Percentiles rank a stretch among this genome's conserved stretches.
These are phyloP conservation scores for Hydrozoanthus gracilis DNA, from an alignment of 92 coral and sea anemone genomes.

Conservation along the genomic window DNA sequence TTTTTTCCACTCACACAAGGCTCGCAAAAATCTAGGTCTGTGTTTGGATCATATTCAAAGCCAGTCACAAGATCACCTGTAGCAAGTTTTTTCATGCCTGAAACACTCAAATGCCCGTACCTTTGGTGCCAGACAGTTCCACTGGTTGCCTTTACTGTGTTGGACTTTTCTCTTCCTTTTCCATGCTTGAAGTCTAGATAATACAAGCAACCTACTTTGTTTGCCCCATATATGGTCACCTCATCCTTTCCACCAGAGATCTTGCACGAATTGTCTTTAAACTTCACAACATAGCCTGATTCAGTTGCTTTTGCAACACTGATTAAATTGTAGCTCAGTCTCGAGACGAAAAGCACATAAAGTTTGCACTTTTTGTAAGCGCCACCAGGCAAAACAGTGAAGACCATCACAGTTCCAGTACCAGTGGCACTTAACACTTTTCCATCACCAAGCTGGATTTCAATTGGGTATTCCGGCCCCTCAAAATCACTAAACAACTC, in stretches of 20 bases:
- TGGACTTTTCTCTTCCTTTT: conserved; percentile 18
- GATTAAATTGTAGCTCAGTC: conserved; percentile 53
- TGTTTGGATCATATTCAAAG: conserved; percentile 51
- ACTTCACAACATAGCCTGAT: conserved; percentile 46
- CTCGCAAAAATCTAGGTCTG: conserved; percentile 61
- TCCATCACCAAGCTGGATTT: conserved; percentile 53
- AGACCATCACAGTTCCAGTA: conserved; percentile 49
- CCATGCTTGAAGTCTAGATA: conserved; percentile 44
- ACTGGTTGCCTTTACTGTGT: conserved; percentile 41
- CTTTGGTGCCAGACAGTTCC: conserved; percentile 61
- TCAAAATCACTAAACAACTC: too few species aligned
- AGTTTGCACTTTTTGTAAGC: conserved; percentile 50
- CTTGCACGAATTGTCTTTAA: conserved; percentile 55
- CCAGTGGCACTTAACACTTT: conserved; percentile 17
- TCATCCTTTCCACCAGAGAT: conserved; percentile 56
- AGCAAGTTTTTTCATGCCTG: too few species aligned
- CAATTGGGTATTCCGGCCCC: neutral
- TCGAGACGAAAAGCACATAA: conserved; percentile 59
- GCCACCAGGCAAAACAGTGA: conserved; percentile 52
- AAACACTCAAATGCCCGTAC: conserved; percentile 70
- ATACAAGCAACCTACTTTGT: too few species aligned
- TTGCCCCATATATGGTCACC: conserved; percentile 43
- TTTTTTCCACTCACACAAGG: conserved; percentile 66
- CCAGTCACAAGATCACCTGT: too few species aligned
- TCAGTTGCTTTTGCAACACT: conserved; percentile 62